These are phyloP conservation scores for Heliconius cydno DNA, from an alignment of 2,888 invertebrate genomes.

Conservation along the genomic window DNA sequence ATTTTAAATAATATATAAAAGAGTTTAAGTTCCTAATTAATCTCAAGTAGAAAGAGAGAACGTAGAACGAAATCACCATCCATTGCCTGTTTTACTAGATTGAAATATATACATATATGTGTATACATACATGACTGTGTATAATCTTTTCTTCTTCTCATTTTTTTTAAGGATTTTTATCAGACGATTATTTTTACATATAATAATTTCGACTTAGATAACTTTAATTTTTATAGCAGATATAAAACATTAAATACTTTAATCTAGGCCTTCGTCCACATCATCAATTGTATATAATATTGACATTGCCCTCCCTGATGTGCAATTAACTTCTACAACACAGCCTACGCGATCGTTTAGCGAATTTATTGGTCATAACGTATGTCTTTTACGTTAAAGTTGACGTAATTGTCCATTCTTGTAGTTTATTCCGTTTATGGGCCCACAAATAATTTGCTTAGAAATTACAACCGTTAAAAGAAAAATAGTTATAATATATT, in stretches of 20 bases:
- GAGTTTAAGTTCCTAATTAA: too few relatives aligned
- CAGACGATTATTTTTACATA: neutral
- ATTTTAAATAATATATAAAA: too few relatives aligned
- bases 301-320: constrained; percentile 9
- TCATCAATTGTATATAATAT: neutral
- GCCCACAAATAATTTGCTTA: neutral
- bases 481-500: neutral
- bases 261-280: neutral
- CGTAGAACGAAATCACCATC: too few relatives aligned
- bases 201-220: neutral
- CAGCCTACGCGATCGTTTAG: constrained; percentile 62
- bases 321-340: constrained; percentile 49
- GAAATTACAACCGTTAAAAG: neutral
- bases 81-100: too few relatives aligned
- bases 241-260: constrained; percentile 2
- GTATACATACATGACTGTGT: too few relatives aligned
- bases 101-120: too few relatives aligned
- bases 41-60: too few relatives aligned
- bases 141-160: too few relatives aligned
- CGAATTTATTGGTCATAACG: constrained; percentile 52
- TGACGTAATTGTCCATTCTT: constrained; percentile 36
- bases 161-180: too few relatives aligned
- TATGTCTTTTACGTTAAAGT: constrained; percentile 37
- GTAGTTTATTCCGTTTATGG: constrained; percentile 24
- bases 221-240: neutral